Base-by-base conservation (phyloP, 2,888 invertebrate species). In the Drosophila quinaria region DNA sequence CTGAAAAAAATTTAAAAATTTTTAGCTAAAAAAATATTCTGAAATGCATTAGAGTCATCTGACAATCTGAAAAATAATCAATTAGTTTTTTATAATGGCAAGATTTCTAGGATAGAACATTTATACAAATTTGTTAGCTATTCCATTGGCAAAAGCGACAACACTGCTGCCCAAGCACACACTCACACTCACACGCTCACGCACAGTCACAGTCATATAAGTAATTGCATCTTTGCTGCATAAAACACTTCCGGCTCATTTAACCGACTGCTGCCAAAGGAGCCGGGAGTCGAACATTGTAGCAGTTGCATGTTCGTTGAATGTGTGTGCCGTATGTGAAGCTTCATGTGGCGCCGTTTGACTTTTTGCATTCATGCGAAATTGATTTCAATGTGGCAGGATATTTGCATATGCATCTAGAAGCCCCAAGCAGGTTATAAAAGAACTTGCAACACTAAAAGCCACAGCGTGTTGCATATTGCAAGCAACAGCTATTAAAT, bases 241-340 rank as follows among this genome's bases (percentile, higher is more conserved):
- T 81, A 84, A 84, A 77, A 79, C 77, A 75, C 84, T 87, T 89
- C 87, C 87, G 79, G 74, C 77, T 89, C 85, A 85, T 89, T 89
- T 72, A 84, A 75, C 75, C 47, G 64, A 51, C 66, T 65, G 51
- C 66, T 61, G 51, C 64, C 39, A 59, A 74, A 51, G 52, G 47
- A 51, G 33, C 25, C 39, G 13, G 35, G 9, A 35, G 17, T 37
- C 19, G 13, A n/a, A 10, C 37, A 46, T 55, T 56, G 50, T 37
- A 37, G 54, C 62, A 46, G 56, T 56, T 56, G 44, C 35, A 44
- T 6, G 35, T 19, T 39, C 22, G 25, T 25, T 5, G 22, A 51
- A 35, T 37, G 37, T 56, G 37, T 56, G 60, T 33, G 39, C 42
- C 55, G 64, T 39, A 17, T 70, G 60, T 41, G 31, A 19, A 29